Conservation (phyloP, 2,113 vertebrate species). For the Crotophaga sulcirostris region DNA sequence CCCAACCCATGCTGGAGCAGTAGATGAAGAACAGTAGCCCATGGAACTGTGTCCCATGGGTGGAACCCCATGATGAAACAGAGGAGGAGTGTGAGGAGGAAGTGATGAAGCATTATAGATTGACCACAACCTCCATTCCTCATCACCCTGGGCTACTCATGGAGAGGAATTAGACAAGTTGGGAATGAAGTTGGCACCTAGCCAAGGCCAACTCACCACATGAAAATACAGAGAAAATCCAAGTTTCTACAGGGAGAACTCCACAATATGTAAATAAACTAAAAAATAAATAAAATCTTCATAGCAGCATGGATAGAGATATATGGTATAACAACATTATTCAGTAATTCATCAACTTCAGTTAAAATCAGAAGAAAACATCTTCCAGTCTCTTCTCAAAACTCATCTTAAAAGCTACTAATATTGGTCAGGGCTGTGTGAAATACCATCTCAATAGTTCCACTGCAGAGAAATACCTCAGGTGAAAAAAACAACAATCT, state of each 20-base stretch:
- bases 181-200: neutral
- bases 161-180: neutral
- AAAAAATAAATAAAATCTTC: neutral
- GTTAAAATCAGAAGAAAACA: neutral
- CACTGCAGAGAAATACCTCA: neutral
- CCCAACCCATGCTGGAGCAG: too few species aligned
- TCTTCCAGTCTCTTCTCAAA: neutral
- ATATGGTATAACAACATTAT: neutral
- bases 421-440: neutral
- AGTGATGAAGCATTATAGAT: neutral
- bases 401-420: neutral
- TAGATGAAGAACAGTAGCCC: too few species aligned
- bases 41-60: accelerated
- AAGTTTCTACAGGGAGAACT: neutral
- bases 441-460: neutral
- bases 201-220: neutral
- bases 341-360: neutral
- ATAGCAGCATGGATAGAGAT: neutral
- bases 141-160: neutral
- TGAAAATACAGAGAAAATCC: neutral
- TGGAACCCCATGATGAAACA: neutral
- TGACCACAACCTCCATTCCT: accelerated
- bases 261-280: neutral
- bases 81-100: neutral
- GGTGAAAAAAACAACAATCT: neutral